A percentile compares a stretch with the other conserved stretches of the same genome.
Evolutionary conservation across 2,888 invertebrate genomes (phyloP).

Genomic region (Pandemis corylana): DNA sequence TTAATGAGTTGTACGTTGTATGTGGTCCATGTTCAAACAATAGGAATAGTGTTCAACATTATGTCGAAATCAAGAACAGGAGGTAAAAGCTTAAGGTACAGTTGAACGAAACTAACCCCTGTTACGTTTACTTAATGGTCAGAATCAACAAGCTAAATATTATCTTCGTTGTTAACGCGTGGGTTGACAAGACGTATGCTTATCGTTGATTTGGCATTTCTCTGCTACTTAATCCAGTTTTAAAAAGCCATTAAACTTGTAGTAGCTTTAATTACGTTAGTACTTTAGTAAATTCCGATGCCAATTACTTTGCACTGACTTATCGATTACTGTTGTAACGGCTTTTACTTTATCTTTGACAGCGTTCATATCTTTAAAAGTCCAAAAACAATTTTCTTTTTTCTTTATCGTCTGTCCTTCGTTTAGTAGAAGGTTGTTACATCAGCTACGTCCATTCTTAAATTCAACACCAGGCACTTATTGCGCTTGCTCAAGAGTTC

Average conservation of each 20-base stretch:
- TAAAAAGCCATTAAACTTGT: slow-evolving; percentile 78
- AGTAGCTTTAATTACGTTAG: slow-evolving; percentile 70
- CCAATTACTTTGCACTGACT: slow-evolving; percentile 13
- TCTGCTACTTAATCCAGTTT: slow-evolving; percentile 82
- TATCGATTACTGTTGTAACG: slow-evolving; percentile 3
- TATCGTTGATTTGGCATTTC: slow-evolving; percentile 81
- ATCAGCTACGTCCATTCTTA: slow-evolving; percentile 31
- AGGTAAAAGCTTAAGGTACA: slow-evolving; percentile 42
- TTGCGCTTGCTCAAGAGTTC: slow-evolving; percentile 63
- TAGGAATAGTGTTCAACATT: slow-evolving; percentile 50
- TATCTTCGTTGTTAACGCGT: slow-evolving; percentile 56
- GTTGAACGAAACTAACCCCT: slow-evolving; percentile 46
- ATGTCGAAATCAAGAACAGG: slow-evolving; percentile 50
- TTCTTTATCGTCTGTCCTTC: slow-evolving; percentile 7
- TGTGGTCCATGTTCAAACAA: slow-evolving; percentile 48
- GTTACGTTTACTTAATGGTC: slow-evolving; percentile 52
- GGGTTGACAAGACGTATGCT: slow-evolving; percentile 81
- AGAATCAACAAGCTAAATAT: slow-evolving; percentile 46
- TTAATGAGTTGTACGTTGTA: slow-evolving; percentile 39
- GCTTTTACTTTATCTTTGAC: background rate
- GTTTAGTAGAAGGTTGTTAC: slow-evolving; percentile 18
- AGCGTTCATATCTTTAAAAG: background rate
- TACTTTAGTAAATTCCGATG: slow-evolving; percentile 60
- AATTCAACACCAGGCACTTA: slow-evolving; percentile 48
- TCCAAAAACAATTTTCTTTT: slow-evolving; percentile 3